Evolutionary conservation across 2,888 invertebrate genomes (phyloP).

Genomic region (Cephus nigrinus): DNA sequence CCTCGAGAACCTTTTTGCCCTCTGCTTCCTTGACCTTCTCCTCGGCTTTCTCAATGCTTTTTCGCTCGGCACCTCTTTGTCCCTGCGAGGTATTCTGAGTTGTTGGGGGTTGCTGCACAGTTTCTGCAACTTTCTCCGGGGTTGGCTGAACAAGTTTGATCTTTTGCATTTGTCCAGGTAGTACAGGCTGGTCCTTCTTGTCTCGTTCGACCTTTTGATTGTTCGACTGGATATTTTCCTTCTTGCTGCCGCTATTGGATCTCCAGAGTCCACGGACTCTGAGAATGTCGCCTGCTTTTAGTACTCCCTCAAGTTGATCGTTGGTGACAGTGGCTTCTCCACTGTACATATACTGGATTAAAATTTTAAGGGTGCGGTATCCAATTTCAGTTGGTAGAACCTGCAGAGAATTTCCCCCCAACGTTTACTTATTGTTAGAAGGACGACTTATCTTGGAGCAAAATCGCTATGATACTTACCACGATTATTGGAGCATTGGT

Average conservation of each 20-base stretch:
- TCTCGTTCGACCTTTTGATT: conserved; percentile 71
- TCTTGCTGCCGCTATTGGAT: conserved; percentile 56
- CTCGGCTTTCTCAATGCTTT: conserved; percentile 27
- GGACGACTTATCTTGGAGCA: neutral
- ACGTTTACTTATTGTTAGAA: neutral
- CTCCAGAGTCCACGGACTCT: conserved; percentile 86
- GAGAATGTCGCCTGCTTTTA: conserved; percentile 84
- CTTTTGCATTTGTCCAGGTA: conserved; percentile 59
- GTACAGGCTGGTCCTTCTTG: conserved; percentile 54
- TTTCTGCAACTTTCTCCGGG: conserved; percentile 47
- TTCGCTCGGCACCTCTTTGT: conserved; percentile 19
- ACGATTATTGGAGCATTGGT: conserved; percentile 64
- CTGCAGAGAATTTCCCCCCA: conserved; percentile 30
- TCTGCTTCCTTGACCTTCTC: conserved; percentile 35
- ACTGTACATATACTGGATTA: conserved; percentile 89
- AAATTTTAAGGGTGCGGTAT: conserved; percentile 81
- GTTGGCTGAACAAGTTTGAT: conserved; percentile 60
- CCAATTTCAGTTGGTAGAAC: conserved; percentile 86
- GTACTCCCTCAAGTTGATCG: conserved; percentile 82
- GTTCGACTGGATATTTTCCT: conserved; percentile 61
- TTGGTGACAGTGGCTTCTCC: conserved; percentile 87
- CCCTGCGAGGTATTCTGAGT: conserved; percentile 54
- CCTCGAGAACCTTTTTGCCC: conserved; percentile 47
- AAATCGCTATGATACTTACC: conserved; percentile 37
- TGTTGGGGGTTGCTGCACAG: conserved; percentile 35